Evolutionary conservation across 1,140 invertebrate genomes (phyloP), one percentile per base, ranked within the genome.

Genomic region (Musca vetustissima): DNA sequence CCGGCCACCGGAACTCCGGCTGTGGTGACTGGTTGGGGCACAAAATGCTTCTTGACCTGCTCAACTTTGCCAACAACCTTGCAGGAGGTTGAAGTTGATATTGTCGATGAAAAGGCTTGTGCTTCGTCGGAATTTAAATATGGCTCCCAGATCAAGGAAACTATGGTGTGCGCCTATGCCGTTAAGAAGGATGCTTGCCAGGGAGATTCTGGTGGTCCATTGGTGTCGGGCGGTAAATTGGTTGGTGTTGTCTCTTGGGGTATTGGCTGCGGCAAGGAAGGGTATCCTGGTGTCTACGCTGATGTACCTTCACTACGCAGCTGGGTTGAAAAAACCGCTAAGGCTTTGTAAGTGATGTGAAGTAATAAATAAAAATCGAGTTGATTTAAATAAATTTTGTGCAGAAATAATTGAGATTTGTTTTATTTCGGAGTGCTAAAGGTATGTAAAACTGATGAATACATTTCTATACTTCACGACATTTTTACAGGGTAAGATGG

Each of bases 191-290:
- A 87, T 73, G 83, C 86, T 65, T 87, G 86, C 71, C 85, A 86
- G 64, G 79, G 79, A 49, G 83, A 84, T 71, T 84, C 83, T 7
- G 83, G 83, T 57, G 83, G 84, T 32, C 83, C 83, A 9, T 47
- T 86, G 68, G 78, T 79, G 7, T 68, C 74, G 17, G 64, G 80
- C 21, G 71, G 72, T 21, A 55, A 83, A 55, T 76, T 88, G 4
- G 81, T 83, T 7, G 90, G 90, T n/a, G 75, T 91, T 7, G 87
- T 89, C 0, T 90, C 89, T 1, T 91, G 89, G 89, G 90, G 90
- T 4, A 85, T 85, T 15, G 88, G 87, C 0, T 92, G 91, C 69
- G 90, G 85, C 14, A 83, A 83, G 36, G 74, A 78, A 1, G 83
- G 81, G 8, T 85, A 87, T 69, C 90, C 90, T 0, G 90, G 90